Conservation (phyloP, 30 jellyfish, hydroid and myxozoan genomes). For the Aurelia sp. region DNA sequence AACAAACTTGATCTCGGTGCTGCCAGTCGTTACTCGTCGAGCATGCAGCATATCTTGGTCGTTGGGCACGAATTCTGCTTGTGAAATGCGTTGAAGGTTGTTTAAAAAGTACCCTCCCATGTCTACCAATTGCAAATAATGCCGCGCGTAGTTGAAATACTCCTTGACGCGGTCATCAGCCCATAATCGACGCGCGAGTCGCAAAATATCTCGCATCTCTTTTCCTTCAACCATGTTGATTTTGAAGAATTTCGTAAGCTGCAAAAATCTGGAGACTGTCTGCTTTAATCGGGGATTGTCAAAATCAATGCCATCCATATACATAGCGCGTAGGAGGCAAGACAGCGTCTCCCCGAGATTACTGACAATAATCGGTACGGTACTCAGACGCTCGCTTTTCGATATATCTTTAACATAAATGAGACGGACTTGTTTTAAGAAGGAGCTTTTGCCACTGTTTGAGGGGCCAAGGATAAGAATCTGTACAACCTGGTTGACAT, state of each 20-base stretch:
- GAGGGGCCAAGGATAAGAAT: slow-evolving; percentile 64
- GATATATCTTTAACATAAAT: slow-evolving; percentile 60
- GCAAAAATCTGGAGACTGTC: slow-evolving; percentile 55
- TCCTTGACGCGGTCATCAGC: slow-evolving; percentile 67
- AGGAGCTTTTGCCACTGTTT: slow-evolving; percentile 66
- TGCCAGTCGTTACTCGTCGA: slow-evolving; percentile 66
- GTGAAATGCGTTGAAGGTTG: slow-evolving; percentile 63
- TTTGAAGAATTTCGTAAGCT: slow-evolving; percentile 59
- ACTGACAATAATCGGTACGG: slow-evolving; percentile 57
- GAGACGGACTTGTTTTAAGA: slow-evolving; percentile 56
- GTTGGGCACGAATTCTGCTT: slow-evolving; percentile 59
- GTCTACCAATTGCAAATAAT: slow-evolving; percentile 55
- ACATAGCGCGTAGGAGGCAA: slow-evolving; percentile 58
- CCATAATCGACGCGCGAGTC: slow-evolving; percentile 58
- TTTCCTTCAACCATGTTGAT: slow-evolving; percentile 67
- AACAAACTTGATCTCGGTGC: slow-evolving; percentile 61
- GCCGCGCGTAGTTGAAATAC: slow-evolving; percentile 65
- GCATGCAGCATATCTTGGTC: slow-evolving; percentile 72
- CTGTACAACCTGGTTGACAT: slow-evolving; percentile 56
- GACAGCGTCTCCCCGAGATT: slow-evolving; percentile 63
- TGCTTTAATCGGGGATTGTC: slow-evolving; percentile 64
- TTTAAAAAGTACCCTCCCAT: slow-evolving; percentile 65
- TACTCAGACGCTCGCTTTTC: slow-evolving; percentile 46
- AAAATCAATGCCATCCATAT: slow-evolving; percentile 65
- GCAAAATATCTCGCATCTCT: slow-evolving; percentile 61